Conservation (phyloP, 2,797 vertebrate genomes). For the Chromobotia macracanthus region DNA sequence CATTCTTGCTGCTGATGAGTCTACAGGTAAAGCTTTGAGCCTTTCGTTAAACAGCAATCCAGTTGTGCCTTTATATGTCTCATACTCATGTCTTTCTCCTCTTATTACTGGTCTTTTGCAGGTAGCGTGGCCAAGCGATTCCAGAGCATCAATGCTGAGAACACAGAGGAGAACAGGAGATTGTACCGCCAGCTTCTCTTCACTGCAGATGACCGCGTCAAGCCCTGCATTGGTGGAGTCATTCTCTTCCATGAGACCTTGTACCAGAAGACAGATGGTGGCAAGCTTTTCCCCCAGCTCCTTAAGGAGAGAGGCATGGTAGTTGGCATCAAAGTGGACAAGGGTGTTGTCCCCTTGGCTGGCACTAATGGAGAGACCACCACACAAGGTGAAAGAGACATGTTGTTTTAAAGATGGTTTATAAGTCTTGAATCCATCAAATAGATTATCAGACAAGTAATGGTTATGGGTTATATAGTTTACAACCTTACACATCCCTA, state of each 20-base stretch:
- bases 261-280: too few species aligned
- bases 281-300: constrained; percentile 77
- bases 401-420: background rate
- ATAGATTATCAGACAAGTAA: too few species aligned
- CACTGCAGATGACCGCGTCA: constrained; percentile 76
- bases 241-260: too few species aligned
- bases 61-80: background rate
- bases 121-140: constrained; percentile 86
- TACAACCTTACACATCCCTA: too few species aligned
- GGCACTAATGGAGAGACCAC: constrained; percentile 86
- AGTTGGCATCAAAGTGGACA: constrained; percentile 87
- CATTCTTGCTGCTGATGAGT: constrained; percentile 85
- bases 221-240: constrained; percentile 82
- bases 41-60: background rate
- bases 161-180: constrained; percentile 86
- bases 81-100: background rate
- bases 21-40: constrained; percentile 72
- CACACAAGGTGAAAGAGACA: constrained; percentile 79
- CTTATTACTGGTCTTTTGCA: constrained; percentile 39
- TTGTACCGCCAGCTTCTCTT: constrained; percentile 85
- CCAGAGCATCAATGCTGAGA: constrained; percentile 81
- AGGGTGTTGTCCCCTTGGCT: constrained; percentile 84
- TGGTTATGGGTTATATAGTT: too few species aligned
- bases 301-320: constrained; percentile 78
- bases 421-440: background rate